phyloP scores from a whole-genome alignment of 2,113 vertebrate genomes.

The Rafetus swinhoei region DNA sequence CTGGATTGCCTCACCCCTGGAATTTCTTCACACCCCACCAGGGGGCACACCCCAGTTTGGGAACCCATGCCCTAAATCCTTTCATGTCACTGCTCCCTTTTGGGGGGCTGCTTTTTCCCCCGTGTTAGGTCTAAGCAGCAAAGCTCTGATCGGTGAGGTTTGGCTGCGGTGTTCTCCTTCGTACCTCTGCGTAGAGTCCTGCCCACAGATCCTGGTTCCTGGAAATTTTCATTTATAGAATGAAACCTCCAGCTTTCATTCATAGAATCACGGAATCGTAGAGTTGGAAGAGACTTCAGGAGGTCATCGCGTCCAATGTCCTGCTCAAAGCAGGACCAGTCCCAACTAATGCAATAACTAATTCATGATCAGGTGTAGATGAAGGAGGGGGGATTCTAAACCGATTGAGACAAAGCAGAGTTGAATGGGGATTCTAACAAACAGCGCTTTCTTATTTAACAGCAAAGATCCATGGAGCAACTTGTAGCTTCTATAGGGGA shows the following conservation, averaged over 20 bases:
- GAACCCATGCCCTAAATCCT: not conserved
- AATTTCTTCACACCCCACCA: no score
- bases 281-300: no score
- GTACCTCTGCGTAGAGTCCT: not conserved
- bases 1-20: no score
- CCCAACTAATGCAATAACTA: no score
- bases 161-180: not conserved
- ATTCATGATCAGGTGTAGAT: not conserved
- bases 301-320: no score
- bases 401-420: constrained; percentile 2
- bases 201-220: not conserved
- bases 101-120: not conserved
- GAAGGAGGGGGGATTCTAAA: not conserved
- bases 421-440: constrained; percentile 5
- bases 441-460: not conserved
- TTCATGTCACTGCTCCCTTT: not conserved
- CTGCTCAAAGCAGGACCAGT: no score
- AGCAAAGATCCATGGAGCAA: not conserved
- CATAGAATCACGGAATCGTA: not conserved
- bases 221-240: no score
- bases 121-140: constrained; percentile 16
- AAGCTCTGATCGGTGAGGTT: not conserved
- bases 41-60: no score
- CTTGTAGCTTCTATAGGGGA: not conserved
- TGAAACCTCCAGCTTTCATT: not conserved